These are phyloP conservation scores for Drosophila gunungcola DNA, from an alignment of 1,140 invertebrate species.

Conservation along the genomic window DNA sequence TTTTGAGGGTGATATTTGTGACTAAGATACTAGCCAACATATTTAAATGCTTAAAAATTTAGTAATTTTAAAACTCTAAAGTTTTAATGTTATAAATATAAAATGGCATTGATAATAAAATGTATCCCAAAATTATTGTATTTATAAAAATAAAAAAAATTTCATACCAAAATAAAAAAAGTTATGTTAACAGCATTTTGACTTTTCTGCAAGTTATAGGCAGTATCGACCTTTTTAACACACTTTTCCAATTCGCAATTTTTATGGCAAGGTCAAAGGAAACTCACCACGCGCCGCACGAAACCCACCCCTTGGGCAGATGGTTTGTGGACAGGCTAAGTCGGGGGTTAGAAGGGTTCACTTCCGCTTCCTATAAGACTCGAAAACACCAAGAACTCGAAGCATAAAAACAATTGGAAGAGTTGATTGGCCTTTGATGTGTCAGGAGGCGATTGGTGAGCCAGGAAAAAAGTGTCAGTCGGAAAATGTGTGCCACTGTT, in stretches of 20 bases:
- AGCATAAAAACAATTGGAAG: conserved; percentile 42
- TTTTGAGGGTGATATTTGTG: neutral
- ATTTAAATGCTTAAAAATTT: too few species aligned
- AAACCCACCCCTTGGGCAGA: conserved; percentile 14
- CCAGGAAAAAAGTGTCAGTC: conserved; percentile 70
- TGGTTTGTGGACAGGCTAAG: conserved; percentile 62
- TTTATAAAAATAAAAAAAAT: too few species aligned
- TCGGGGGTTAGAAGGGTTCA: conserved; percentile 68
- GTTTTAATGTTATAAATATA: too few species aligned
- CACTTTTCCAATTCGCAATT: conserved; percentile 3
- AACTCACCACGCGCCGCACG: conserved; percentile 45
- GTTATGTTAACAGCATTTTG: too few species aligned
- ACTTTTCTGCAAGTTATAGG: neutral
- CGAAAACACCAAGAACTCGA: conserved; percentile 7
- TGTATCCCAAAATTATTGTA: too few species aligned
- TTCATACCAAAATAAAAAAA: too few species aligned
- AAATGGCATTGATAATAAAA: too few species aligned
- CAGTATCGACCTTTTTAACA: neutral
- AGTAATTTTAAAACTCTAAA: too few species aligned
- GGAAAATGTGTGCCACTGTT: conserved; percentile 75
- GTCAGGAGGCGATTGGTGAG: conserved; percentile 29
- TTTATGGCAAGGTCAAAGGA: conserved; percentile 45
- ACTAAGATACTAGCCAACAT: neutral
- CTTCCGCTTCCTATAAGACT: conserved; percentile 76
- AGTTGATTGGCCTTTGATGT: conserved; percentile 83